A percentile compares a stretch with the other conserved stretches of the same genome.
Evolutionary conservation across 2,888 invertebrate species (phyloP).

Genomic region (Epinotia nisella): DNA sequence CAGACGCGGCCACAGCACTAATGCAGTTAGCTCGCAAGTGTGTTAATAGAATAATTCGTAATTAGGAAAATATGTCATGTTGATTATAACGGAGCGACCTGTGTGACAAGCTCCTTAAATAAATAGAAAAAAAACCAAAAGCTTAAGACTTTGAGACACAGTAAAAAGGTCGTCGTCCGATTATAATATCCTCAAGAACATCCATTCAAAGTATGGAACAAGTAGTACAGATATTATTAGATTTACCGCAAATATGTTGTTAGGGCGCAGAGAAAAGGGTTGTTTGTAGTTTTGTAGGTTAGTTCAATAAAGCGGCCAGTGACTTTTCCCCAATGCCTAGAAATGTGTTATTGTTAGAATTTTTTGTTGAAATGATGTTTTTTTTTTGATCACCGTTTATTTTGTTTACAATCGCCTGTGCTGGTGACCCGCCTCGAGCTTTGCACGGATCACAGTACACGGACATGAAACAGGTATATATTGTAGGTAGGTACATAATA

Average conservation of each 20-base stretch:
- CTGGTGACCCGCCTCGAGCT: no score
- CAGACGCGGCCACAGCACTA: no score
- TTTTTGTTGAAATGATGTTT: not conserved
- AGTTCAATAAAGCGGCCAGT: constrained; percentile 16
- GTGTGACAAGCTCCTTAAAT: no score
- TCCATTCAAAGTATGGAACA: not conserved
- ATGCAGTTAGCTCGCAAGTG: no score
- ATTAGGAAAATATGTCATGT: no score
- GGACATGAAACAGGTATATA: no score
- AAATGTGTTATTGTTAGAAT: no score
- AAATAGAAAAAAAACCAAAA: no score
- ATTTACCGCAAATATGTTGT: constrained; percentile 12
- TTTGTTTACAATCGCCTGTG: no score
- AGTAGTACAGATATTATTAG: constrained; percentile 31
- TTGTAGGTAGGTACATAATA: not conserved
- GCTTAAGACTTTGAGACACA: not conserved
- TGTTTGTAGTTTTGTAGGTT: constrained; percentile 23
- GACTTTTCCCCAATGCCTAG: not conserved
- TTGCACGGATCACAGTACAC: no score
- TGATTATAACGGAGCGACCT: no score
- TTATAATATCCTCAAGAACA: constrained; percentile 2
- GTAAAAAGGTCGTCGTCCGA: constrained; percentile 3
- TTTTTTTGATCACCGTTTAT: not conserved
- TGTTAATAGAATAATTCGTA: no score
- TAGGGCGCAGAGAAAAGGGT: constrained; percentile 33